Evolutionary conservation across 2,113 vertebrate species (phyloP).

Genomic region (Planiliza haematocheilus): DNA sequence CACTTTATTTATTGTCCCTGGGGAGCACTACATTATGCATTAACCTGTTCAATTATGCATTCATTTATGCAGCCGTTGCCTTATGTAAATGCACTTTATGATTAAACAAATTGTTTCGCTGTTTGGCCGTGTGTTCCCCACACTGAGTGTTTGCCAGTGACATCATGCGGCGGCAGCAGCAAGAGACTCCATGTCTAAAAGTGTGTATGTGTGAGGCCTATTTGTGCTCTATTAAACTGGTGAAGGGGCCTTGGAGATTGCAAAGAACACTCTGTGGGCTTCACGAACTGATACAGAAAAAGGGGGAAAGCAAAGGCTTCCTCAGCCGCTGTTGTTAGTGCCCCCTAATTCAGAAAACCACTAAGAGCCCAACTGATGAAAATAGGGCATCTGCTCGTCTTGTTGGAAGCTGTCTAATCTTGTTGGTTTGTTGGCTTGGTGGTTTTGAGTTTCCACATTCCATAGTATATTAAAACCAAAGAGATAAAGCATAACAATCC

Average conservation of each 20-base stretch:
- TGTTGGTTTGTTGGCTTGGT: not conserved
- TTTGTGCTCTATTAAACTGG: constrained; percentile 66
- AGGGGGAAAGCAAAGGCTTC: constrained; percentile 30
- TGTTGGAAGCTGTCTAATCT: constrained; percentile 2
- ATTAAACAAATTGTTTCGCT: constrained; percentile 83
- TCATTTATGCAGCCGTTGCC: constrained; percentile 84
- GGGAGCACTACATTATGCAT: constrained; percentile 83
- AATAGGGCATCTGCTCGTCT: not conserved
- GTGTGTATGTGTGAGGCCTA: constrained; percentile 42
- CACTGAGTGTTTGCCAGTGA: constrained; percentile 79
- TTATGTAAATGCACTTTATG: constrained; percentile 84
- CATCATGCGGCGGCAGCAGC: constrained; percentile 68
- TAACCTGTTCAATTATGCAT: constrained; percentile 85
- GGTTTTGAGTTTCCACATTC: constrained; percentile 5
- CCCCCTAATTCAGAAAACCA: constrained; percentile 18
- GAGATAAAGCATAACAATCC: not conserved
- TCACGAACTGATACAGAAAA: constrained; percentile 48
- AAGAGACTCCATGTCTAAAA: constrained; percentile 60
- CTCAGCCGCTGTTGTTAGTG: not conserved
- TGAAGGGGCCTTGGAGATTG: constrained; percentile 56
- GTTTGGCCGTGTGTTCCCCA: constrained; percentile 77
- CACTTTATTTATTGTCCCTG: constrained; percentile 81
- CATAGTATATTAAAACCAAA: constrained; percentile 3
- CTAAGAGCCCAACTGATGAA: constrained; percentile 15
- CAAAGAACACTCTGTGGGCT: constrained; percentile 36